phyloP scores from a whole-genome alignment of 2,797 vertebrate genomes.

The Acipenser oxyrinchus region DNA sequence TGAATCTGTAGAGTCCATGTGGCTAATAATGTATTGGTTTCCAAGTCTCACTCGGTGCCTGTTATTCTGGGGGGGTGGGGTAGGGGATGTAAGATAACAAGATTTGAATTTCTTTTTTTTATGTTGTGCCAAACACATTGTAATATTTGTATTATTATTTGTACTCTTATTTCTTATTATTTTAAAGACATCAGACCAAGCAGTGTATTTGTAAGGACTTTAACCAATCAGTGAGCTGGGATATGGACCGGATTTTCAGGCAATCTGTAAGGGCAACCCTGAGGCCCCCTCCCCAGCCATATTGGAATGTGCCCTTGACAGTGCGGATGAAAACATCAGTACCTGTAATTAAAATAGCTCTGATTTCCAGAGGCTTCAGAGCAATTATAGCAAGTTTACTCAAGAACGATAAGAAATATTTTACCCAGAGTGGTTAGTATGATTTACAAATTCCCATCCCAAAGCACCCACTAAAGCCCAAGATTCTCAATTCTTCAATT shows the following conservation, averaged over 20 bases:
- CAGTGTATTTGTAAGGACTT: conserved; percentile 6
- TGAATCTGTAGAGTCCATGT: conserved; percentile 31
- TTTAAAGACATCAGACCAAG: conserved; percentile 13
- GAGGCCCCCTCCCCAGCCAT: conserved; percentile 2
- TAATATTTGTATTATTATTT: conserved; percentile 12
- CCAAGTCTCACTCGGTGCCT: conserved; percentile 60
- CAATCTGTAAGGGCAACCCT: not conserved
- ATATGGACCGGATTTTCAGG: not conserved
- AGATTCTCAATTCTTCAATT: too few relatives aligned
- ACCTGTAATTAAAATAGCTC: conserved; percentile 16
- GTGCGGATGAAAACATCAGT: conserved; percentile 10
- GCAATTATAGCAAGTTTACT: conserved; percentile 12
- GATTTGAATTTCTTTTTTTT: conserved; percentile 10
- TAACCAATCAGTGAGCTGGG: not conserved
- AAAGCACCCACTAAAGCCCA: too few relatives aligned
- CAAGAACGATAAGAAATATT: conserved; percentile 19
- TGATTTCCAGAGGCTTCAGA: conserved; percentile 12
- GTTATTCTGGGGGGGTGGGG: conserved; percentile 36
- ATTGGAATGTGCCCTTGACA: conserved; percentile 10
- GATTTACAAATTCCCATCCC: not conserved
- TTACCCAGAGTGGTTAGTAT: conserved; percentile 23
- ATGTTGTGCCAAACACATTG: conserved; percentile 18
- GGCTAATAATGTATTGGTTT: conserved; percentile 33
- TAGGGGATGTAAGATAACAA: conserved; percentile 38
- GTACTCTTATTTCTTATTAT: conserved; percentile 4